Percentiles rank a stretch among this genome's conserved stretches.
Evolutionary conservation across 2,113 vertebrate genomes (phyloP).

Genomic region (Hypanus sabinus): DNA sequence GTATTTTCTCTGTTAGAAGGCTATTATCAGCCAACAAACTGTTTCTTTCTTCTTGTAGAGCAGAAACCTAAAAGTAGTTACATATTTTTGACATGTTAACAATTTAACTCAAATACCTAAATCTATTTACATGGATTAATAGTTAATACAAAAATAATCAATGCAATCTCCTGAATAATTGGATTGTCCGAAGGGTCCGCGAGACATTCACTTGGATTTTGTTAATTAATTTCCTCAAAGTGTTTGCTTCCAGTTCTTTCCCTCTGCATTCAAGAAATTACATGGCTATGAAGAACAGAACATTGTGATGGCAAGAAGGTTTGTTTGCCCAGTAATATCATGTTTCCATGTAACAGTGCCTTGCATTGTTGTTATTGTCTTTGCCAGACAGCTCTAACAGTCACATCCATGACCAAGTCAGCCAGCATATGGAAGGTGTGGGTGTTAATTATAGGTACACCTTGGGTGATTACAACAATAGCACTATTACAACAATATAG

Average conservation of each 20-base stretch:
- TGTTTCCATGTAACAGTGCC: background rate
- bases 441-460: background rate
- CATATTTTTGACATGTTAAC: background rate
- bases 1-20: slow-evolving; percentile 81
- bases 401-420: background rate
- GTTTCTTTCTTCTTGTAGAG: slow-evolving; percentile 87
- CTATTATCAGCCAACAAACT: slow-evolving; percentile 89
- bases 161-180: background rate
- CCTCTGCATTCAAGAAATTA: too few relatives aligned
- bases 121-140: background rate
- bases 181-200: background rate
- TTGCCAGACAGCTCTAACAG: background rate
- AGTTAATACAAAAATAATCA: background rate
- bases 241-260: background rate
- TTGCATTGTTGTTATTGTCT: background rate
- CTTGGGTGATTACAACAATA: background rate
- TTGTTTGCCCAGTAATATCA: background rate
- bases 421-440: background rate
- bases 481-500: background rate
- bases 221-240: too few relatives aligned
- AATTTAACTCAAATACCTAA: background rate
- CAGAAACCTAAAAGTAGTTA: slow-evolving; percentile 66
- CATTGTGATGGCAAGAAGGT: background rate
- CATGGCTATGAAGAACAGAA: too few relatives aligned
- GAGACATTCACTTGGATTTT: too few relatives aligned